Conservation (phyloP, 2,888 invertebrate species). For the Epistrophe grossulariae region DNA sequence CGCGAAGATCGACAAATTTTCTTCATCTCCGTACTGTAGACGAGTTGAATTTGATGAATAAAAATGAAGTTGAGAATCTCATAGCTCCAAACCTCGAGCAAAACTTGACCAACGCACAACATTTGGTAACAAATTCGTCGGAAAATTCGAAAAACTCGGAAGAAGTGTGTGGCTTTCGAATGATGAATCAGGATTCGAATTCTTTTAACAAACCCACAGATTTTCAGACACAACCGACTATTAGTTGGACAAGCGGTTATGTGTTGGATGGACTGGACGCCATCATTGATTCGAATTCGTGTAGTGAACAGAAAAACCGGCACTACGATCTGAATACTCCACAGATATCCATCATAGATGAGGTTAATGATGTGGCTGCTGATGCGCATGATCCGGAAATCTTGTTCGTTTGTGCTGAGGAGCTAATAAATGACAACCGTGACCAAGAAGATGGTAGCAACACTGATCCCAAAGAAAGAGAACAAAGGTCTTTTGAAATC, state of each 20-base stretch:
- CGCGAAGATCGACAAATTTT: conserved; percentile 79
- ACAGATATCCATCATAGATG: conserved; percentile 77
- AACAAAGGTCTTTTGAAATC: conserved; percentile 62
- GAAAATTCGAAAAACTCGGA: conserved; percentile 77
- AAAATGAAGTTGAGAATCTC: conserved; percentile 82
- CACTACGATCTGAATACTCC: conserved; percentile 79
- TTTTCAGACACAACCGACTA: conserved; percentile 51
- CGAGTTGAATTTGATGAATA: conserved; percentile 83
- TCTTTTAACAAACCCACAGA: conserved; percentile 66
- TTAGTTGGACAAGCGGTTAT: conserved; percentile 73
- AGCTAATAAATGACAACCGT: conserved; percentile 76
- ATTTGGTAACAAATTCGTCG: conserved; percentile 65
- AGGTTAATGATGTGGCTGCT: conserved; percentile 32
- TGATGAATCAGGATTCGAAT: conserved; percentile 59
- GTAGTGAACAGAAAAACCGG: conserved; percentile 60
- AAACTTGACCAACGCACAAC: conserved; percentile 58
- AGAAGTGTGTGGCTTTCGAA: conserved; percentile 52
- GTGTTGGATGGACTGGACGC: conserved; percentile 72
- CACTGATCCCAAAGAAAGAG: conserved; percentile 34
- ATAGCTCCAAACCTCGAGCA: conserved; percentile 81
- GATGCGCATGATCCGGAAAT: conserved; percentile 76
- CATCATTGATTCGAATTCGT: conserved; percentile 71
- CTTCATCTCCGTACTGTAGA: conserved; percentile 83
- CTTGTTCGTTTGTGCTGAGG: conserved; percentile 77
- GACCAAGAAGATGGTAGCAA: conserved; percentile 13